Evolutionary conservation across 2,113 vertebrate species (phyloP), one percentile per base, ranked within the genome.

Genomic region (Scomber scombrus): DNA sequence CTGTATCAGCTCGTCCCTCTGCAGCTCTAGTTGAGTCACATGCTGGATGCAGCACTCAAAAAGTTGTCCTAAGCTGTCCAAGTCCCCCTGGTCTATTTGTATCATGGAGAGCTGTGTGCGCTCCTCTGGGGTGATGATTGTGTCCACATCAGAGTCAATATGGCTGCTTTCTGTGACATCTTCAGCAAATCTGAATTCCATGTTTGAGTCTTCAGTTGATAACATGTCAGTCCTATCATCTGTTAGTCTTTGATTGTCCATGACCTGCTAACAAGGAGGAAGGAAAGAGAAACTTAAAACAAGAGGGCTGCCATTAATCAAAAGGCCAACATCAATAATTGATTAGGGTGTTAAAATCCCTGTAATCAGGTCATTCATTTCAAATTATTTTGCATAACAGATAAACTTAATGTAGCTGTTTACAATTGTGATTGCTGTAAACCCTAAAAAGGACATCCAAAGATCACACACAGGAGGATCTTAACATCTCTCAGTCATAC

Each of bases 21-120:
- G 94, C 23, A 61, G 84, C 88, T 97, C 95, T 70, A 98, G 90
- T 81, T 91, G 83, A 11, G 94, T 94, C 43, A 98, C 96, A 0
- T 95, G 94, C 40, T 95, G 92, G 0, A 97, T 95, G 85, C 96
- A 96, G 65, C 46, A 34, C 15, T 94, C 89, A 5, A 95, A 93
- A 9, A 80, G 76, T 10, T 55, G 29, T 4, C 92, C 91, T 67
- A 93, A 16, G 5, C 34, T 50, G 5, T 82, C 80, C 78, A 87
- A 23, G 49, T 80, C 76, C 6, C 21, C 23, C 58, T 58, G 52
- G 18, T 85, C 87, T 49, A 15, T 34, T 5, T 57, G 11, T 1
- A 16, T 2, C 7, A 13, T 5, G 15, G n/a, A 47, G 16, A 66
- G 26, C 15, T 64, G 55, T 18, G 56, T 11, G 1, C 11, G 0